A percentile compares a stretch with the other conserved stretches of the same genome.
phyloP scores from a whole-genome alignment of 2,113 vertebrate species.

The Neodon shergylaensis region DNA sequence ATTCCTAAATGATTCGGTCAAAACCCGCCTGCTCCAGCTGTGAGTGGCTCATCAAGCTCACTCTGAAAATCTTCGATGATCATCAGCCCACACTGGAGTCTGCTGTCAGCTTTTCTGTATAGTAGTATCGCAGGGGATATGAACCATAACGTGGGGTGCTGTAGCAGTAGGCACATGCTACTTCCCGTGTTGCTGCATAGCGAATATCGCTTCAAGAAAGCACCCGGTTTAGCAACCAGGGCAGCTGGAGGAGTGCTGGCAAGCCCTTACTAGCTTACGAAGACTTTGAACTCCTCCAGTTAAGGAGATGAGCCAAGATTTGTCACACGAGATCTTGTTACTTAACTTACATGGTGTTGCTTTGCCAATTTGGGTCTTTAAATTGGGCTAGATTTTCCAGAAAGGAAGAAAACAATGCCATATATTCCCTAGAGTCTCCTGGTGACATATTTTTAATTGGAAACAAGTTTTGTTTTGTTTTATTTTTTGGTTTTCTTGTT shows the following conservation, averaged over 20 bases:
- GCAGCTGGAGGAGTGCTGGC: background rate
- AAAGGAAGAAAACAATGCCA: background rate
- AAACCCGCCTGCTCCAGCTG: background rate
- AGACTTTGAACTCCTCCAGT: background rate
- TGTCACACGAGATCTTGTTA: background rate
- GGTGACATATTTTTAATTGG: background rate
- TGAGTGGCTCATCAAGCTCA: background rate
- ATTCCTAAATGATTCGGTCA: background rate
- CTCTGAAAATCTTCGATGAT: background rate
- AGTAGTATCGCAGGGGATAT: background rate
- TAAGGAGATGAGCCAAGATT: background rate
- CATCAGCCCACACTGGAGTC: too few species aligned
- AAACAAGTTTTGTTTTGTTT: background rate
- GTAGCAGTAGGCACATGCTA: background rate
- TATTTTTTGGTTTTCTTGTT: too few species aligned
- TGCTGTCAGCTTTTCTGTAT: background rate
- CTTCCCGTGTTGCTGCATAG: fast-evolving
- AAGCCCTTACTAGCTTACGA: background rate
- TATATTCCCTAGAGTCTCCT: background rate
- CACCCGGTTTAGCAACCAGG: background rate
- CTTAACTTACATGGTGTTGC: background rate
- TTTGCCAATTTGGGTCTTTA: background rate
- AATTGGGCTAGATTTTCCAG: background rate
- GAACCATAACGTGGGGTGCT: fast-evolving
- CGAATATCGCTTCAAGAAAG: background rate